Evolutionary conservation across 2,113 vertebrate species (phyloP).

Genomic region (Gallinago undulata): DNA sequence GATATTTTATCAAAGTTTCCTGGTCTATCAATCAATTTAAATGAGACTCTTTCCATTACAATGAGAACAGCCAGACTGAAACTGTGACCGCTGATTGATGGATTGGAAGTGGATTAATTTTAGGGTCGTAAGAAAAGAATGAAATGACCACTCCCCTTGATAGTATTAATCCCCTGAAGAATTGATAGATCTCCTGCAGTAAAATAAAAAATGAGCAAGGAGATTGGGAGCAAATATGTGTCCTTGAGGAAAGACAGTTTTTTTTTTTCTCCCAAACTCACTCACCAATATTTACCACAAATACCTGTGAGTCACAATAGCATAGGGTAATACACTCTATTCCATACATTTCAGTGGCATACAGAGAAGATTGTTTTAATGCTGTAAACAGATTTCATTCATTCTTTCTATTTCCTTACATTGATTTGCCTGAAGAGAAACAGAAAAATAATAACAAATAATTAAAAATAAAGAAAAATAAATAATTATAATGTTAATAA

Average conservation of each 20-base stretch:
- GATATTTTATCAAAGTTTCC: constrained; percentile 61
- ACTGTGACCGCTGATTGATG: constrained; percentile 43
- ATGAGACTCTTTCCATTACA: constrained; percentile 45
- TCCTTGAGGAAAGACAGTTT: not conserved
- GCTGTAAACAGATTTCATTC: not conserved
- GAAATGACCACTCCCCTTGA: constrained; percentile 20
- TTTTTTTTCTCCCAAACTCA: not conserved
- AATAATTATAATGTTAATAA: not conserved
- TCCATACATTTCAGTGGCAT: not conserved
- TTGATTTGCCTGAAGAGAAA: not conserved
- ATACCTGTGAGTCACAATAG: not conserved
- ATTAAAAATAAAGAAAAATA: not conserved
- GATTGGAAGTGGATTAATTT: constrained; percentile 54
- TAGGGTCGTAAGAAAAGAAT: constrained; percentile 28
- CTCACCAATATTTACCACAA: not conserved
- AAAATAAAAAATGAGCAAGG: not conserved
- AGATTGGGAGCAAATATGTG: not conserved
- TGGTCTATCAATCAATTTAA: constrained; percentile 70
- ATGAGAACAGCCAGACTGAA: constrained; percentile 27
- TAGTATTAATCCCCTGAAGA: constrained; percentile 23
- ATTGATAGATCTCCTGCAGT: not conserved
- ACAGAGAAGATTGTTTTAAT: not conserved
- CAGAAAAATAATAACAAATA: too few species aligned
- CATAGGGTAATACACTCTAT: not conserved
- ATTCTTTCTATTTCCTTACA: not conserved